These are phyloP conservation scores for Sphaerodactylus townsendi DNA, from an alignment of 2,113 vertebrate species.

Conservation along the genomic window DNA sequence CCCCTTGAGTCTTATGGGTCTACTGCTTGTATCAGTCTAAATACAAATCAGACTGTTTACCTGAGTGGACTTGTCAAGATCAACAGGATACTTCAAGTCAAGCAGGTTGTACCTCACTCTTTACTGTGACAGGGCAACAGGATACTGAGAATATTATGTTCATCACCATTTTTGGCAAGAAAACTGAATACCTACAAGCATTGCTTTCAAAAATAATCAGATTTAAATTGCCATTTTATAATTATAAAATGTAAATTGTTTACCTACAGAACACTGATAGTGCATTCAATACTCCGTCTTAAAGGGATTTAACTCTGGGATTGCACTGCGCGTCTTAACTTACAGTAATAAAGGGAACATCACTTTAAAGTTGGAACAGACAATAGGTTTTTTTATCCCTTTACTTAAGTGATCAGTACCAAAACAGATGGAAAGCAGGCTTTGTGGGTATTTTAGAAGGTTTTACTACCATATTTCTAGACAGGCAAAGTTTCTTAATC, in stretches of 20 bases:
- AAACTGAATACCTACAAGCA: neutral
- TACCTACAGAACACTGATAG: neutral
- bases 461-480: neutral
- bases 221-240: neutral
- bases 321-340: too few species aligned
- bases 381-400: neutral
- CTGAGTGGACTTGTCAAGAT: too few species aligned
- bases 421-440: neutral
- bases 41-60: neutral
- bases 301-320: too few species aligned
- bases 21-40: neutral
- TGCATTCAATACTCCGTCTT: too few species aligned
- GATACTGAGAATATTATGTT: neutral
- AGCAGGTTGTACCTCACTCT: too few species aligned
- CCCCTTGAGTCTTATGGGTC: too few species aligned
- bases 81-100: neutral
- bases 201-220: neutral
- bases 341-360: neutral
- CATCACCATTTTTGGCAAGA: neutral
- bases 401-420: neutral
- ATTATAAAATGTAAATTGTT: neutral
- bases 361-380: neutral
- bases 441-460: neutral
- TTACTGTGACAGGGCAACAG: neutral
- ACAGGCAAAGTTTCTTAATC: neutral